Conservation (phyloP, 2,888 invertebrate species). For the Dusona sp. region DNA sequence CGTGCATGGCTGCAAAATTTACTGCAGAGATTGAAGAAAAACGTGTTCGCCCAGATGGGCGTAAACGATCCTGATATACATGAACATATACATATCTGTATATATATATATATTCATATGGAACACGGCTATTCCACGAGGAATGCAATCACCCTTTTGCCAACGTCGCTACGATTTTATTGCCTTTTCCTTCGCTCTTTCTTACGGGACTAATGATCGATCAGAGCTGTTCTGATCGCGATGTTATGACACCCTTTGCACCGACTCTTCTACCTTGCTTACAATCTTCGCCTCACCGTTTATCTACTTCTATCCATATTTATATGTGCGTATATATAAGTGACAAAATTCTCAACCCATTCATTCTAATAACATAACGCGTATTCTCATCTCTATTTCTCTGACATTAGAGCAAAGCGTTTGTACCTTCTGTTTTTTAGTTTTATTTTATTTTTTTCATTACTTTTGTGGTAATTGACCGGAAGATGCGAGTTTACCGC, state of each 20-base stretch:
- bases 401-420: constrained; percentile 35
- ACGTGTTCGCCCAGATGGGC: constrained; percentile 43
- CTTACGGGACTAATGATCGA: constrained; percentile 41
- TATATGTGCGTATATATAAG: constrained; percentile 23
- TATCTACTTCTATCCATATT: constrained; percentile 27
- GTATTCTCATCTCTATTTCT: background rate
- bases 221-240: constrained; percentile 32
- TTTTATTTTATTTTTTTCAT: background rate
- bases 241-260: constrained; percentile 35
- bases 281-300: constrained; percentile 30
- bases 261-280: background rate
- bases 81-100: background rate
- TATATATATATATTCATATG: constrained; percentile 14
- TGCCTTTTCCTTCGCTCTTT: constrained; percentile 12
- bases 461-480: constrained; percentile 48
- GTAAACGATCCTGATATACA: constrained; percentile 6
- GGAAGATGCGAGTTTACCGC: constrained; percentile 59
- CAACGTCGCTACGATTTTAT: constrained; percentile 17
- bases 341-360: constrained; percentile 50
- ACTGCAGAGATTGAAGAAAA: constrained; percentile 42
- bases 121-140: constrained; percentile 43
- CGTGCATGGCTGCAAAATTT: constrained; percentile 24
- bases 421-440: background rate
- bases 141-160: constrained; percentile 61
- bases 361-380: constrained; percentile 45